Conservation (phyloP, 2,888 invertebrate genomes). For the Cotesia congregata region DNA sequence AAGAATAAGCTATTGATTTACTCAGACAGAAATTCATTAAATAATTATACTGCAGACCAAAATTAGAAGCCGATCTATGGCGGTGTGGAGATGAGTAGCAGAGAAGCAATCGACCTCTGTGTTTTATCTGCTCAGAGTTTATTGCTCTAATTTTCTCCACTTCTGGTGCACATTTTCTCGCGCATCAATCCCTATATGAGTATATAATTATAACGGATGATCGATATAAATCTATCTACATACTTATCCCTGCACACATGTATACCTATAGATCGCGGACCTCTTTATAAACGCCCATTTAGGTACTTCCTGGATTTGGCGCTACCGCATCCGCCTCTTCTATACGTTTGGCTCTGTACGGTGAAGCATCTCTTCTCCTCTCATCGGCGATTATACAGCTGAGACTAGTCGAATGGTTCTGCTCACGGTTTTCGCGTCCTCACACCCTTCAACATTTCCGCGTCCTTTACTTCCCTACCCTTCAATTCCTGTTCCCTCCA, state of each 20-base stretch:
- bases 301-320: slow-evolving; percentile 39
- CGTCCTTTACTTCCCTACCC: slow-evolving; percentile 8
- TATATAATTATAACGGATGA: slow-evolving; percentile 38
- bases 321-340: slow-evolving; percentile 35
- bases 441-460: not conserved
- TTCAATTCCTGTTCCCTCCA: not conserved
- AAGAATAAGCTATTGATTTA: not conserved
- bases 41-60: not conserved
- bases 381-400: slow-evolving; percentile 36
- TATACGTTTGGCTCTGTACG: slow-evolving; percentile 21
- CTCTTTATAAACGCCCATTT: slow-evolving; percentile 36
- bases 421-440: slow-evolving; percentile 12
- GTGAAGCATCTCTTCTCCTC: not conserved
- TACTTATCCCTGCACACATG: not conserved
- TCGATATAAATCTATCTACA: slow-evolving; percentile 26
- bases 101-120: not conserved
- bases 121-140: not conserved
- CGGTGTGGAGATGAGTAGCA: not conserved
- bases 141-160: not conserved
- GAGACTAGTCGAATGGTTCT: not conserved
- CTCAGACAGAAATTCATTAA: not conserved
- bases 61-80: not conserved
- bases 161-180: not conserved
- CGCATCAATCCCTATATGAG: not conserved
- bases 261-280: slow-evolving; percentile 17